Evolutionary conservation across 2,113 vertebrate species (phyloP), one percentile per base, ranked within the genome.

Genomic region (Antennarius striatus): DNA sequence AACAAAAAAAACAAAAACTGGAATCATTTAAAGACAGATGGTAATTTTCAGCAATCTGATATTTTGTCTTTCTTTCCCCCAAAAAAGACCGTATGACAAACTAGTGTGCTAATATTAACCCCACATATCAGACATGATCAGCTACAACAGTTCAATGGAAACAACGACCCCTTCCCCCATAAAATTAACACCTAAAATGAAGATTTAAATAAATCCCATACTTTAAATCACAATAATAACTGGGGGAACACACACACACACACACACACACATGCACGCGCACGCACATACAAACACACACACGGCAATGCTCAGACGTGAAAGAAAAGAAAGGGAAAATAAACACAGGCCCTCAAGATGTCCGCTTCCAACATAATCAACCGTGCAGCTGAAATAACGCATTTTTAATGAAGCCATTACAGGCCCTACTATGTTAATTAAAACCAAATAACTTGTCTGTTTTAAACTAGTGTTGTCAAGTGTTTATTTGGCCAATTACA

Each of bases 401-500:
- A 81, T 87, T 90, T 90, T 90, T 91, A 91, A 93, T 92, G 90
- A 92, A 92, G 90, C 84, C 88, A 91, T 93, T 93, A 91, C 91
- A 88, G 83, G 86, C 75, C 81, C 87, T 80, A 77, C 83, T 87
- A 87, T 82, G 91, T 92, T 93, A 93, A 94, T 94, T 92, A 93
- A 92, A 93, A 91, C 85, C 89, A 92, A 91, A 92, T 91, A 92
- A 89, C 90, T 91, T 88, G 90, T 90, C 89, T 90, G 89, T 91
- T 90, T 90, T 86, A 90, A 90, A 91, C 93, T 93, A 90, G 91
- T 93, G 94, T 96, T 96, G 94, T 92, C 90, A 91, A 93, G 92
- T 95, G 96, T 95, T 98, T 96, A 95, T 96, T 96, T 96, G 93
- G 92, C 95, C 95, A 97, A 97, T 98, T 98, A 98, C 94, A 94